phyloP scores from a whole-genome alignment of 1,140 invertebrate genomes.

The Zaprionus kolodkinae region DNA sequence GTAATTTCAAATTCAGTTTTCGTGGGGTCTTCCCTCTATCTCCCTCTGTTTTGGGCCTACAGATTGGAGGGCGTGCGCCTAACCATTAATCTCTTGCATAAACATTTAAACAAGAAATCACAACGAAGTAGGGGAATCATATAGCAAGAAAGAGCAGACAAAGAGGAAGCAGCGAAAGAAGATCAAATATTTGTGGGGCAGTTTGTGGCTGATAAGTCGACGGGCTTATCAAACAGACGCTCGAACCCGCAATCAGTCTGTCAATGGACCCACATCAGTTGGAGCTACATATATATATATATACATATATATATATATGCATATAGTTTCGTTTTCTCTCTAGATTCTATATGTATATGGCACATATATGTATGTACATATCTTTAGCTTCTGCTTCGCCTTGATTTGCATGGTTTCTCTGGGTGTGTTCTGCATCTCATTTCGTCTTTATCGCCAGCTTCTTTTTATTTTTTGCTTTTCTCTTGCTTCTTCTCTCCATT shows the following conservation, averaged over 20 bases:
- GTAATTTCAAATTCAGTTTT: constrained; percentile 42
- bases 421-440: constrained; percentile 19
- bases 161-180: constrained; percentile 23
- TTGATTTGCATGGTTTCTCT: constrained; percentile 21
- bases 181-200: constrained; percentile 70
- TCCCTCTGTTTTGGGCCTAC: constrained; percentile 2
- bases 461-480: constrained; percentile 31
- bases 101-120: constrained; percentile 71
- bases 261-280: constrained; percentile 55
- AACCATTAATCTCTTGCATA: constrained; percentile 77
- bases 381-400: neutral
- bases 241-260: constrained; percentile 56
- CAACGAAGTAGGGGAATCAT: constrained; percentile 19
- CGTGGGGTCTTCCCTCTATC: constrained; percentile 10
- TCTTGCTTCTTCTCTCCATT: neutral
- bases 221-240: constrained; percentile 54
- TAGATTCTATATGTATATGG: constrained; percentile 2
- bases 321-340: constrained; percentile 28
- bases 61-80: constrained; percentile 71
- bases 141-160: neutral
- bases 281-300: constrained; percentile 8
- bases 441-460: constrained; percentile 17
- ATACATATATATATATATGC: too few species aligned
- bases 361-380: neutral
- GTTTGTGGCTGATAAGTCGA: constrained; percentile 52